Base-by-base conservation (phyloP, 2,888 invertebrate genomes). In the Harpalus rubripes region DNA sequence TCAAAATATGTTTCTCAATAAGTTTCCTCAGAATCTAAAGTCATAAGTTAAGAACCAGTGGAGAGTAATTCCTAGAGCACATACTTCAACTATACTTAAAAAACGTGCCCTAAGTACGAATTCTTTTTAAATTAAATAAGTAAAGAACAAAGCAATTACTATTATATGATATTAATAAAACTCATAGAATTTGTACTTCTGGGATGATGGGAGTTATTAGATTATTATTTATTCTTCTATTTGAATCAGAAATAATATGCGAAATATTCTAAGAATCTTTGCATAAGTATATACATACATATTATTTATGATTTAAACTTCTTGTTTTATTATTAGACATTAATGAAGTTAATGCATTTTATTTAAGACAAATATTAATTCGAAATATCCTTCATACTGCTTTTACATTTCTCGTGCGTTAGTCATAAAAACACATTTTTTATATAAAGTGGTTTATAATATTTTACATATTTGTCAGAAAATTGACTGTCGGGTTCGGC, bases 81-180 rank as follows among this genome's bases (percentile, higher is more conserved):
- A 52, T 52, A 52, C 44, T 52, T 52, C 12, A 52, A 52, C 44
- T 52, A 52, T 12, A 52, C 44, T 52, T 52, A 52, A 52, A 52
- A 52, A 52, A 52, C 44, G 44, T 52, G 44, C 12, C 44, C 44
- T 52, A 12, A 52, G 44, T 12, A 52, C 12, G 10, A 52, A 52
- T 52, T 52, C 7, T 52, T 52, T 52, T 8, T 12, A 52, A 52
- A 32, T 8, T 0, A 52, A 12, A 52, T 52, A 52, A 52, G 44
- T 52, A 52, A 52, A 52, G 44, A 52, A 52, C 44, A 52, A 52
- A 52, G 44, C 44, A 52, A 52, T 52, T 52, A 32, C 32, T 32
- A 52, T 52, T 52, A 52, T 52, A 52, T 10, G 44, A 52, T 52
- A 52, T 8, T 52, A 52, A 52, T 10, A 8, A 44, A 52, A 10